These are phyloP conservation scores for Drosophila histrio DNA, from an alignment of 2,888 invertebrate species.

Conservation along the genomic window DNA sequence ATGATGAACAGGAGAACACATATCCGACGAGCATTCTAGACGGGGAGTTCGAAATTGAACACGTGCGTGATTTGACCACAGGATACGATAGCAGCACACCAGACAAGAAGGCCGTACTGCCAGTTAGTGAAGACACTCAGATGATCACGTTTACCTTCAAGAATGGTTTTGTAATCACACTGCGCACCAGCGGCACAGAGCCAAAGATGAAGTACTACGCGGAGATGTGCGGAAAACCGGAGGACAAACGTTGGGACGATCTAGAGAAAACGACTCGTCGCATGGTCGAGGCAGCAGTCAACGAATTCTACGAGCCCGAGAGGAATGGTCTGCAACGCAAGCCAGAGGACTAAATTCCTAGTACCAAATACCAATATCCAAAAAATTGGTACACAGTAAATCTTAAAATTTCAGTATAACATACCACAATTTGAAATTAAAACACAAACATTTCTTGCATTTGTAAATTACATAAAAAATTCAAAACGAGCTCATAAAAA, in stretches of 20 bases:
- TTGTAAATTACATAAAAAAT: not conserved
- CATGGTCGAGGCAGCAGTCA: slow-evolving; percentile 91
- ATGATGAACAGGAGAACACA: slow-evolving; percentile 85
- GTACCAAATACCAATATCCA: not conserved
- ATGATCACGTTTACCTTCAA: slow-evolving; percentile 98
- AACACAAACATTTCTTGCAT: not conserved
- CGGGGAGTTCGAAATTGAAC: slow-evolving; percentile 87
- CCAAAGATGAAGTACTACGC: slow-evolving; percentile 99
- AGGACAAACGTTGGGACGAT: slow-evolving; percentile 87
- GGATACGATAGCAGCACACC: slow-evolving; percentile 90
- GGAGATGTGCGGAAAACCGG: slow-evolving; percentile 90
- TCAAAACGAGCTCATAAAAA: too few relatives aligned
- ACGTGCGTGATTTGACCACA: slow-evolving; percentile 94
- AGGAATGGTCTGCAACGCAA: slow-evolving; percentile 86
- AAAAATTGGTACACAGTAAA: not conserved
- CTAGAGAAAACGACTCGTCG: slow-evolving; percentile 87
- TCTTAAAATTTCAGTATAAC: not conserved
- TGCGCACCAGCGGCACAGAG: slow-evolving; percentile 98
- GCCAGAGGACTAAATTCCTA: slow-evolving; percentile 21
- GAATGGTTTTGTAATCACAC: slow-evolving; percentile 93
- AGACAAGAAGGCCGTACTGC: slow-evolving; percentile 89
- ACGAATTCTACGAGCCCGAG: slow-evolving; percentile 92
- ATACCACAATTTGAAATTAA: too few relatives aligned
- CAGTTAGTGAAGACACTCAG: slow-evolving; percentile 88
- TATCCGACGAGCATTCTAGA: slow-evolving; percentile 89